Conservation (phyloP, 1,140 invertebrate species). For the Argopecten irradians region DNA sequence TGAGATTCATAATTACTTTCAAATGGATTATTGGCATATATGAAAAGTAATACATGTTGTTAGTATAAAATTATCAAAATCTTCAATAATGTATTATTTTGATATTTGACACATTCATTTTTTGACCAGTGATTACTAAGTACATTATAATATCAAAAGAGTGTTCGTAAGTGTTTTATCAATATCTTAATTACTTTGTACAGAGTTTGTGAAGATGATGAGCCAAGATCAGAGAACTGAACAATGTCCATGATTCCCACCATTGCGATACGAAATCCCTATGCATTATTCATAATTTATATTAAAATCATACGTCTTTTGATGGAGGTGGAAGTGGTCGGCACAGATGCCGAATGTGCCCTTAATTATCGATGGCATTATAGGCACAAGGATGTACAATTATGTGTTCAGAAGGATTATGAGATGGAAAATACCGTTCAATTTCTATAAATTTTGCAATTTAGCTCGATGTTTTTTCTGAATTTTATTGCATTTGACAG, state of each 20-base stretch:
- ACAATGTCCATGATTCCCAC: background rate
- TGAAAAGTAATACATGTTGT: no score
- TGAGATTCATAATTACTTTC: no score
- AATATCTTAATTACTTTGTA: no score
- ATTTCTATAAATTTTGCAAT: background rate
- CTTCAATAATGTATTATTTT: no score
- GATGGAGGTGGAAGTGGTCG: background rate
- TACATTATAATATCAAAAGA: no score
- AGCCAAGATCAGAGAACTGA: background rate
- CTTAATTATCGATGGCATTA: background rate
- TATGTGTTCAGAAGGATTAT: background rate
- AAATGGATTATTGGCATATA: no score
- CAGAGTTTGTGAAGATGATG: background rate
- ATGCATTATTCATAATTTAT: background rate
- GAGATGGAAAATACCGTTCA: background rate
- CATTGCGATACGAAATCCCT: background rate
- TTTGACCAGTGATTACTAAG: no score
- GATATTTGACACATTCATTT: no score
- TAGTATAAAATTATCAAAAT: no score
- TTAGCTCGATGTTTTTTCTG: background rate
- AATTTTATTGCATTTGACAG: no score
- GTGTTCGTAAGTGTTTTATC: no score
- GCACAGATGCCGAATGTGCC: background rate
- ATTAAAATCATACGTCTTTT: background rate
- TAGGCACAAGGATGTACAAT: background rate